A percentile compares a stretch with the other conserved stretches of the same genome.
Conservation (phyloP, 2,113 vertebrate genomes). For the Oplegnathus fasciatus region DNA sequence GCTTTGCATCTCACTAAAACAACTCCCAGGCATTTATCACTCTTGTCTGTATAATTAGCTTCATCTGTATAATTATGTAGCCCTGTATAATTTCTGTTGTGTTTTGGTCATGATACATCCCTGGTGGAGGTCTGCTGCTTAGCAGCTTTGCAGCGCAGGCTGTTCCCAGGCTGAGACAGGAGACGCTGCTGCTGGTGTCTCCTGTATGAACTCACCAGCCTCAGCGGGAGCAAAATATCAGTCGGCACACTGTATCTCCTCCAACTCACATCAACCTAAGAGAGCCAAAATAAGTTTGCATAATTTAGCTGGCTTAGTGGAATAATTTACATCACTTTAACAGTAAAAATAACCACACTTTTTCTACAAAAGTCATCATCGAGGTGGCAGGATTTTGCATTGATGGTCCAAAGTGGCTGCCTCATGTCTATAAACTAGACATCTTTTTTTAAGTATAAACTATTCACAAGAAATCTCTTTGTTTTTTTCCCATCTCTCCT, state of each 20-base stretch:
- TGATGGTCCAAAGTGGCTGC: not conserved
- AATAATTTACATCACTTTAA: not conserved
- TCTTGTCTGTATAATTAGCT: conserved; percentile 79
- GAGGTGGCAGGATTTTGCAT: not conserved
- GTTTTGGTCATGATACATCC: conserved; percentile 76
- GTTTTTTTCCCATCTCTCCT: not conserved
- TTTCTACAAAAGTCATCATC: not conserved
- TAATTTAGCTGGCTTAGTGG: not conserved
- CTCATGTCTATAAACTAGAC: not conserved
- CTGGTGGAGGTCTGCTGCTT: conserved; percentile 74
- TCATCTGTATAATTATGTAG: conserved; percentile 76
- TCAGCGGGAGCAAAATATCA: conserved; percentile 9
- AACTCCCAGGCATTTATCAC: conserved; percentile 76
- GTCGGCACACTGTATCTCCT: not conserved
- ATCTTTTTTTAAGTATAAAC: not conserved
- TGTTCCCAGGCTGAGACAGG: conserved; percentile 73
- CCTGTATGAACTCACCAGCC: conserved; percentile 43
- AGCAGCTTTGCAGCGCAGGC: conserved; percentile 51
- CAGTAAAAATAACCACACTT: not conserved
- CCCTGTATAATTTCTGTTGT: conserved; percentile 79
- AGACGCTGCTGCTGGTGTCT: conserved; percentile 60
- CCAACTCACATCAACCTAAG: no score
- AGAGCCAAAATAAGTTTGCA: not conserved
- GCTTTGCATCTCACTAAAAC: conserved; percentile 66
- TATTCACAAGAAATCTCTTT: conserved; percentile 1